Percentiles rank a stretch among this genome's conserved stretches.
These are phyloP conservation scores for Plutella xylostella DNA, from an alignment of 2,888 invertebrate genomes.

Conservation along the genomic window DNA sequence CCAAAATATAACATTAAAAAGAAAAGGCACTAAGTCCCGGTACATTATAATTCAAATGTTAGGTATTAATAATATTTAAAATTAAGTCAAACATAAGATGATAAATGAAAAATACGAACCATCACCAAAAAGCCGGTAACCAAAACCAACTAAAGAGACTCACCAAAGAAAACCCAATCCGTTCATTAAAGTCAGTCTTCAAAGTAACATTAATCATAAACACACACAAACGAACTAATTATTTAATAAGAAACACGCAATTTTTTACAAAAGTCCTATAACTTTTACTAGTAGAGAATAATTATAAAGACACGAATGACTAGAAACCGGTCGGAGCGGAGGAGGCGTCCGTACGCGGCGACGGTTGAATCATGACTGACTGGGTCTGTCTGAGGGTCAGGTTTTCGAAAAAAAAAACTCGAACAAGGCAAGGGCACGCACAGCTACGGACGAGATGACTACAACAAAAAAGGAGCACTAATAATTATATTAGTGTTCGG, in stretches of 20 bases:
- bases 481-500: conserved; percentile 44
- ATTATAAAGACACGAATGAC: conserved; percentile 61
- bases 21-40: background rate
- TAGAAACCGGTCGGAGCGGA: conserved; percentile 53
- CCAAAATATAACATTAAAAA: background rate
- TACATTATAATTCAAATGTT: no score
- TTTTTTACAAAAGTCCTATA: conserved; percentile 18
- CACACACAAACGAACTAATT: conserved; percentile 33
- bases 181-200: conserved; percentile 50
- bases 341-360: conserved; percentile 53
- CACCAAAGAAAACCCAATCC: conserved; percentile 65
- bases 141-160: conserved; percentile 32
- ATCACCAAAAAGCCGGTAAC: conserved; percentile 4
- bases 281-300: conserved; percentile 16
- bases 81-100: background rate
- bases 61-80: no score
- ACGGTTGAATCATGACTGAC: conserved; percentile 62
- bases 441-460: conserved; percentile 64
- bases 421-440: conserved; percentile 53
- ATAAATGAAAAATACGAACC: background rate
- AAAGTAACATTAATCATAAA: conserved; percentile 17
- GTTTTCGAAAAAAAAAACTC: conserved; percentile 49
- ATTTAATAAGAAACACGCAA: conserved; percentile 27
- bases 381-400: conserved; percentile 40
- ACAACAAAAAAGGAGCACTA: conserved; percentile 65